phyloP scores from a whole-genome alignment of 2,888 invertebrate genomes.

The Pterobdella sp. region DNA sequence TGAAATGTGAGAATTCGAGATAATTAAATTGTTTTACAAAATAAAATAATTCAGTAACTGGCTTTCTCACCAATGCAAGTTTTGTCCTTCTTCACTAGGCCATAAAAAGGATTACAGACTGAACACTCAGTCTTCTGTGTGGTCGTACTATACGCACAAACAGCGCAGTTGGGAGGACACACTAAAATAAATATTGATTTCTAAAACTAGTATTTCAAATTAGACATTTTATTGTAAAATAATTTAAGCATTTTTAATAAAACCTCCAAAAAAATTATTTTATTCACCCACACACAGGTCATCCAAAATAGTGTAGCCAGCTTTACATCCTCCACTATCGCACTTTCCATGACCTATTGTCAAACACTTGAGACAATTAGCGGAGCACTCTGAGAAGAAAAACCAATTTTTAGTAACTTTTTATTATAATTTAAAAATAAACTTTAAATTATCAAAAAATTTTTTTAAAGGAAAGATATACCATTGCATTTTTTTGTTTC shows the following conservation, averaged over 20 bases:
- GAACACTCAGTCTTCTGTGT: conserved; percentile 27
- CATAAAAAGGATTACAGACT: conserved; percentile 28
- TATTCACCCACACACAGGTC: conserved; percentile 18
- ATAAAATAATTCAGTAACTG: too few species aligned
- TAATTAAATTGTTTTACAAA: too few species aligned
- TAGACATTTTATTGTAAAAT: background rate
- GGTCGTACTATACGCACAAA: conserved; percentile 30
- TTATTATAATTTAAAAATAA: too few species aligned
- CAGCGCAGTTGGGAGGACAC: conserved; percentile 32
- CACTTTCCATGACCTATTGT: conserved; percentile 29
- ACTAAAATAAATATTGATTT: conserved; percentile 23
- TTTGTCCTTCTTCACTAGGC: conserved; percentile 31
- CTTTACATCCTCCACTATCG: conserved; percentile 24
- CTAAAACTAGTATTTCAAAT: background rate
- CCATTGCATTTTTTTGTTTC: conserved; percentile 19
- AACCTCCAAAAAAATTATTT: too few species aligned
- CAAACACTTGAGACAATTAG: conserved; percentile 29
- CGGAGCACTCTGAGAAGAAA: conserved; percentile 25
- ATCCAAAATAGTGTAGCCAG: conserved; percentile 14
- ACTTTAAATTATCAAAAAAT: too few species aligned
- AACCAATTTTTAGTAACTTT: background rate
- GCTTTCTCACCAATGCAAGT: conserved; percentile 33
- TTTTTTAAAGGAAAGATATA: too few species aligned
- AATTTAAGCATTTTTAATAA: too few species aligned
- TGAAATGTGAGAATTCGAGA: too few species aligned